Evolutionary conservation across 1,140 invertebrate species (phyloP), one percentile per base, ranked within the genome.

Genomic region (Lepidotrigona ventralis): DNA sequence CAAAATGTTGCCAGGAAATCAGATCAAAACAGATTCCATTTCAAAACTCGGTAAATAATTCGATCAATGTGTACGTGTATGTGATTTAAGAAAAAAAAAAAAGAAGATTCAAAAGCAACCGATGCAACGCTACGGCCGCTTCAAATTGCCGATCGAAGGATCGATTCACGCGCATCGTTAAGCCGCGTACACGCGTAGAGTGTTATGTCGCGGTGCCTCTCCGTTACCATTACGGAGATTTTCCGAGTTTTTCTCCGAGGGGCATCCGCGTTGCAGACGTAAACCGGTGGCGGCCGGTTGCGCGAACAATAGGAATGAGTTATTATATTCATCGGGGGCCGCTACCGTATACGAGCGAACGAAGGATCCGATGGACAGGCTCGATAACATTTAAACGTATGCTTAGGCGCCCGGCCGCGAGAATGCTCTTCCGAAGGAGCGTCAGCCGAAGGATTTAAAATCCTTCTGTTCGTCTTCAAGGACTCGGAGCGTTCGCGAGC

Each of bases 391-490:
- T 83, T 83, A 70, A 79, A 83, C 74, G 74, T 77, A 58, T 26
- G 81, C 54, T 78, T 78, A 82, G 81, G 63, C 81, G 81, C 66
- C 73, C 71, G 79, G 39, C 79, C 71, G 79, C 79, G 69, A 69
- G 56, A 80, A 56, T 56, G 63, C 12, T 60, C 68, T 72, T 78
- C 82, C 82, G 79, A 39, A 79, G 76, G 58, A 79, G 56, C 77
- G 82, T 73, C 75, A 51, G 46, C 63, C 33, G 63, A 81, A 39
- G 76, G 89, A 90, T 91, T 90, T 90, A 87, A 90, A 88, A 90
- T 90, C 87, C 79, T 80, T 73, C 85, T 80, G 88, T 81, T 91
- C 86, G 87, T 91, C 90, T 90, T 90, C 91, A 91, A 91, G 90
- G 89, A 88, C 86, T 90, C 85, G 17, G 39, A 46, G 39, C 39